Base-by-base conservation (phyloP, 2,113 vertebrate species). In the Spea multiplicata region DNA sequence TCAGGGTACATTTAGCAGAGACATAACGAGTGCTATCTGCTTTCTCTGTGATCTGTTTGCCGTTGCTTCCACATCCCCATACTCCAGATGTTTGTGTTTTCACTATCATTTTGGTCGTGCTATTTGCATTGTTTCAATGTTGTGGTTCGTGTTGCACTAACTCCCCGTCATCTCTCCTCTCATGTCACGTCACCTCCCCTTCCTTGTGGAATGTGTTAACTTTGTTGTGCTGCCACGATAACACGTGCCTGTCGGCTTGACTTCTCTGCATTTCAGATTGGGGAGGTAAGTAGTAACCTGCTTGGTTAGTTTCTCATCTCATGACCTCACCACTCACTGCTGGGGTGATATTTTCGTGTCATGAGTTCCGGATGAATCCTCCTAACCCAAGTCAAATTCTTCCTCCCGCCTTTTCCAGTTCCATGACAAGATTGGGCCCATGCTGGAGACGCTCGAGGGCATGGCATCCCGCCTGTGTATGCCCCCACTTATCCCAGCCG, bases 391-490 rank as follows among this genome's bases (percentile, higher is more conserved):
- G 45, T 13, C 13, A 16, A 5, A 5, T 73, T 59, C 4, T 4
- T 49, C 48, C 62, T 45, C 50, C 7, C 44, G 49, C 12, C n/a
- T 83, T 75, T 76, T 78, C 71, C 85, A 93, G 92, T 99, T 99
- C 84, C 97, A 99, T 5, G 97, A 99, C 81, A 99, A 99, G 93
- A 97, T 99, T 44, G 97, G 98, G 84, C 97, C 97, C 5, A 96
- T 99, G 90, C 83, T 99, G 93, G 97, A 99, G 89, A 94, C 94
- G 0, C 87, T 99, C 87, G 96, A 95, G 87, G 89, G 81, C 50
- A 94, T 98, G 8, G 94, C 94, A 0, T 94, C 95, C 85, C 93
- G 97, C 50, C 89, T 99, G 74, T 91, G 91, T 4, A 85, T 92
- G 91, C 95, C 97, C 0, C 96, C 97, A 0, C 91, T 94, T 0